Percentiles rank a stretch among this genome's conserved stretches.
Evolutionary conservation across 1,140 invertebrate genomes (phyloP).

Genomic region (Drosophila busckii): DNA sequence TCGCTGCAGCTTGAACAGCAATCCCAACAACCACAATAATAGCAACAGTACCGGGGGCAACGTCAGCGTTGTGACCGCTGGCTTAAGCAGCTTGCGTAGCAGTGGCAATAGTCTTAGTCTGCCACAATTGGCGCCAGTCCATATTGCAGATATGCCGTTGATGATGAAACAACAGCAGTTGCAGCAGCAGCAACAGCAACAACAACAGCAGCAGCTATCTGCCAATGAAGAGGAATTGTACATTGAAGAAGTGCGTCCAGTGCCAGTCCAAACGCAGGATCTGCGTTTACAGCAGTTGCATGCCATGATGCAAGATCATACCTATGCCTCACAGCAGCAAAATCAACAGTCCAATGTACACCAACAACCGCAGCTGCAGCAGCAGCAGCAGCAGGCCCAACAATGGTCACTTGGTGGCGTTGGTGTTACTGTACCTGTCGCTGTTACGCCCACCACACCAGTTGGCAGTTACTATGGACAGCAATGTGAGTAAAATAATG

Average conservation of each 20-base stretch:
- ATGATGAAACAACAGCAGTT: constrained; percentile 15
- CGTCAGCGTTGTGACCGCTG: too few relatives aligned
- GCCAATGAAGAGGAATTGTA: constrained; percentile 69
- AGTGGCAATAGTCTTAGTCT: constrained; percentile 8
- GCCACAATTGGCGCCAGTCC: constrained; percentile 1
- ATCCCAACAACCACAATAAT: constrained; percentile 21
- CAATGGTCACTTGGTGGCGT: constrained; percentile 74
- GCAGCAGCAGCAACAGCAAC: constrained; percentile 6
- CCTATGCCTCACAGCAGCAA: constrained; percentile 84
- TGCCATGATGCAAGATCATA: constrained; percentile 89
- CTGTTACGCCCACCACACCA: constrained; percentile 15
- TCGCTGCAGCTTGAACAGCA: constrained; percentile 19
- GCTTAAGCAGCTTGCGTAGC: constrained; percentile 21
- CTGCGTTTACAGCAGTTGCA: constrained; percentile 79
- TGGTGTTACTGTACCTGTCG: constrained; percentile 48
- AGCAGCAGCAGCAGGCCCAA: constrained; percentile 50
- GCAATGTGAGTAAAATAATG: constrained; percentile 51
- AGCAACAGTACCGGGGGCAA: constrained; percentile 29
- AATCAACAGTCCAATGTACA: constrained; percentile 79
- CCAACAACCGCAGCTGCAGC: constrained; percentile 16
- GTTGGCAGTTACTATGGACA: constrained; percentile 45
- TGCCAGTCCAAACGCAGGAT: constrained; percentile 79
- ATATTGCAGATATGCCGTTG: constrained; percentile 10
- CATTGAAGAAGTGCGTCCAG: constrained; percentile 78
- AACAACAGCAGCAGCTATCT: constrained; percentile 36